phyloP scores from a whole-genome alignment of 37 sponge, comb jelly and placozoan species.

The Aplysina aerophoba region DNA sequence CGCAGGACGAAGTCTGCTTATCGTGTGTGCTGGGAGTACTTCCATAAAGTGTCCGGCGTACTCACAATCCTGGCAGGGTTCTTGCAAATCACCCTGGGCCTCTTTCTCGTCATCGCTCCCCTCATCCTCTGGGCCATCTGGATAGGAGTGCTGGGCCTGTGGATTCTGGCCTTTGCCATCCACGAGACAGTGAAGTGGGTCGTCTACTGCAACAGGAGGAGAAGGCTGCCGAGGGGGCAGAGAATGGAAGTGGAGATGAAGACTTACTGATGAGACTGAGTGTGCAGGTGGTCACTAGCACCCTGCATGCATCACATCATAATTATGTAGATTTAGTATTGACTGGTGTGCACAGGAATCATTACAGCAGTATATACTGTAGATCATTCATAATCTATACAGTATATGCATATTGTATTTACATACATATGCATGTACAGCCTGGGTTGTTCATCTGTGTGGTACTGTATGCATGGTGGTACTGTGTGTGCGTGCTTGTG shows the following conservation, averaged over 20 bases:
- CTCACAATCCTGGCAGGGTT: slow-evolving; percentile 51
- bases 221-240: not conserved
- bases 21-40: slow-evolving; percentile 68
- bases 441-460: no score
- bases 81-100: slow-evolving; percentile 66
- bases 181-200: slow-evolving; percentile 59
- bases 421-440: no score
- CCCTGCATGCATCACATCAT: no score
- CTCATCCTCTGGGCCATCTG: slow-evolving; percentile 62
- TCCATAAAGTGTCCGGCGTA: slow-evolving; percentile 53
- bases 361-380: no score
- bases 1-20: slow-evolving; percentile 14
- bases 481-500: no score
- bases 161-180: slow-evolving; percentile 53
- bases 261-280: not conserved
- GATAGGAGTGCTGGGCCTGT: slow-evolving; percentile 44
- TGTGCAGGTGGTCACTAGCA: no score
- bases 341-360: no score
- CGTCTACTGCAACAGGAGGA: not conserved
- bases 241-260: slow-evolving; percentile 8
- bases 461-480: no score
- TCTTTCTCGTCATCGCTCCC: slow-evolving; percentile 61
- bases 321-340: no score
- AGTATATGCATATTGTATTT: no score
- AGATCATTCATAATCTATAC: no score